Conservation (phyloP, 1,140 invertebrate genomes). For the Leptonema lineaticorne region DNA sequence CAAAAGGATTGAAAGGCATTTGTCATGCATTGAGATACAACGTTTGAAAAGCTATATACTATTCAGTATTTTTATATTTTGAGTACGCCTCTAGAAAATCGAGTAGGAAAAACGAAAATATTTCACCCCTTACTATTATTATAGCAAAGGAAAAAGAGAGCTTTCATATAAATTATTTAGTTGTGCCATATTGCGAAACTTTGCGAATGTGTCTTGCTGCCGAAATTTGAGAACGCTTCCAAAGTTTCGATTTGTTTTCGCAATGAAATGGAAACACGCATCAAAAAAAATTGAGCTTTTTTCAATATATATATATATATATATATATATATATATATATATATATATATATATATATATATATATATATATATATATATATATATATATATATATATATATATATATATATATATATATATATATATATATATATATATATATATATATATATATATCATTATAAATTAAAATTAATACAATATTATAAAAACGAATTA, state of each 20-base stretch:
- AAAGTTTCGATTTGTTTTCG: neutral
- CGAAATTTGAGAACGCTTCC: neutral
- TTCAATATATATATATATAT: neutral
- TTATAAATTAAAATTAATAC: too few relatives aligned
- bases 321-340: neutral
- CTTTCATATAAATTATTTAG: constrained; percentile 11
- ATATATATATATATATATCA: neutral
- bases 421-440: neutral
- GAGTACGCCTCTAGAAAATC: constrained; percentile 5
- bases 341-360: neutral
- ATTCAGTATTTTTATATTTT: too few relatives aligned
- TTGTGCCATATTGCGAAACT: constrained; percentile 6
- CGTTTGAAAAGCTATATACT: too few relatives aligned
- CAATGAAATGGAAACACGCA: neutral
- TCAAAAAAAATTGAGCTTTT: neutral
- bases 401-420: neutral
- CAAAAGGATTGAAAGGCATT: too few relatives aligned
- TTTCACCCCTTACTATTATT: too few relatives aligned
- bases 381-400: neutral
- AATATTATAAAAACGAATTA: too few relatives aligned
- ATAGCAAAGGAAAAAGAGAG: constrained; percentile 6
- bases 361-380: neutral
- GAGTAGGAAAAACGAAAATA: neutral
- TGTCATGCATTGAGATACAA: too few relatives aligned
- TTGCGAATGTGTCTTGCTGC: neutral